Evolutionary conservation across 2,888 invertebrate species (phyloP), one percentile per base, ranked within the genome.

Genomic region (Acrocyrtus sp.): DNA sequence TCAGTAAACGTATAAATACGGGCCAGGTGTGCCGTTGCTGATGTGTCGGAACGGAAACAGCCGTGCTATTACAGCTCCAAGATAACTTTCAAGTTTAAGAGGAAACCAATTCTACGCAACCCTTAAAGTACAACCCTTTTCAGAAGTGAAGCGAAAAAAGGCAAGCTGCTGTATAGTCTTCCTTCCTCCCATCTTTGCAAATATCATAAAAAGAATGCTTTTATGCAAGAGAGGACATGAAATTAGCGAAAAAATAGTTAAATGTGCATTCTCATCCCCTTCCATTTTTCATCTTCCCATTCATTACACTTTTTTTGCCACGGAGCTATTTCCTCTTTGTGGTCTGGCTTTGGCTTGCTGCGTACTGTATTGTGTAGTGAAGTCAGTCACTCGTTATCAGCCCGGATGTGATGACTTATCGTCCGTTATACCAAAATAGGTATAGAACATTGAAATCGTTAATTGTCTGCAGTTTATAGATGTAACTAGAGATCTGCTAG

Each of bases 351-450:
- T 8, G 12, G 34, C 34, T 12, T 8, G 34, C 34, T 34, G 5
- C n/a, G 34, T 34, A 34, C 34, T n/a, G n/a, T n/a, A n/a, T n/a
- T n/a, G 34, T 34, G 34, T 34, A 34, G 12, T 34, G 34, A 8
- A 34, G 12, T 34, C 12, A 34, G 34, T 34, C n/a, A n/a, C n/a
- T n/a, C n/a, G n/a, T n/a, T n/a, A n/a, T n/a, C 34, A 51, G 51
- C 21, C 48, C 22, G 51, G 51, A 51, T 51, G 51, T 51, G 68
- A 68, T 68, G 53, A 19, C 60, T 61, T 68, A 68, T 68, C 68
- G 54, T 53, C 61, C 68, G 60, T 68, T 61, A 61, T 45, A 58
- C 56, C 39, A 66, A 47, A 34, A 34, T 34, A n/a, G n/a, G n/a
- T n/a, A 34, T 34, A 34, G 6, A n/a, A 34, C 34, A 34, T 34